Conservation (phyloP, 1,140 invertebrate species). For the Cydia fagiglandana region DNA sequence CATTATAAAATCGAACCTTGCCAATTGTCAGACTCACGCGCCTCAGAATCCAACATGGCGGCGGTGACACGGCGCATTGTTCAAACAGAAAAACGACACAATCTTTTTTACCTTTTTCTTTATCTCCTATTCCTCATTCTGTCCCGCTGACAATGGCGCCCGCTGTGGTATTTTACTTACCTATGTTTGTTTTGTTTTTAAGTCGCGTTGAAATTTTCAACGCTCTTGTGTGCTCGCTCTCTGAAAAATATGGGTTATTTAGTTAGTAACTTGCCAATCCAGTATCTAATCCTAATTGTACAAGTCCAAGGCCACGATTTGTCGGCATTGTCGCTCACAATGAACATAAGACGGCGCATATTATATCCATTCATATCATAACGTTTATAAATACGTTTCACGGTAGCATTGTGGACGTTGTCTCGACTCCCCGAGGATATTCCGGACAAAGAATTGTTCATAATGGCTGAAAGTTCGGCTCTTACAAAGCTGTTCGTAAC, state of each 20-base stretch:
- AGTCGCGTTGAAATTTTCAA: conserved; percentile 34
- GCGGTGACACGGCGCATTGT: conserved; percentile 71
- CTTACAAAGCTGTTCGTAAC: conserved; percentile 65
- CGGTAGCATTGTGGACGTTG: conserved; percentile 63
- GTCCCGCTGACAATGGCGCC: conserved; percentile 60
- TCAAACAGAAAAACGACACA: conserved; percentile 72
- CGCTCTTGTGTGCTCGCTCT: conserved; percentile 29
- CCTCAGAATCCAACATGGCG: conserved; percentile 61
- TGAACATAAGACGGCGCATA: conserved; percentile 50
- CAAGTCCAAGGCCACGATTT: conserved; percentile 62
- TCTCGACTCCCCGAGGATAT: conserved; percentile 69
- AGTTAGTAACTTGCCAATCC: conserved; percentile 43
- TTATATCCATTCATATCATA: conserved; percentile 76
- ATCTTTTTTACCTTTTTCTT: conserved; percentile 66
- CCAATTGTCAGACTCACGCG: conserved; percentile 42
- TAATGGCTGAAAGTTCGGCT: conserved; percentile 58
- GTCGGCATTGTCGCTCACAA: conserved; percentile 52
- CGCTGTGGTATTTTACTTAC: conserved; percentile 64
- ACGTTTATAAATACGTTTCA: conserved; percentile 74
- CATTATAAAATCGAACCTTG: conserved; percentile 32
- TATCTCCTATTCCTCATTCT: conserved; percentile 62
- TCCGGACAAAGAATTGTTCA: conserved; percentile 64
- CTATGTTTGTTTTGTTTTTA: conserved; percentile 53
- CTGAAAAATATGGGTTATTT: conserved; percentile 16
- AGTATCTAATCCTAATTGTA: conserved; percentile 67